Evolutionary conservation across 35 echinoderm and acorn worm species (phyloP), one percentile per base, ranked within the genome.

Genomic region (Ophiothrix spiculata): DNA sequence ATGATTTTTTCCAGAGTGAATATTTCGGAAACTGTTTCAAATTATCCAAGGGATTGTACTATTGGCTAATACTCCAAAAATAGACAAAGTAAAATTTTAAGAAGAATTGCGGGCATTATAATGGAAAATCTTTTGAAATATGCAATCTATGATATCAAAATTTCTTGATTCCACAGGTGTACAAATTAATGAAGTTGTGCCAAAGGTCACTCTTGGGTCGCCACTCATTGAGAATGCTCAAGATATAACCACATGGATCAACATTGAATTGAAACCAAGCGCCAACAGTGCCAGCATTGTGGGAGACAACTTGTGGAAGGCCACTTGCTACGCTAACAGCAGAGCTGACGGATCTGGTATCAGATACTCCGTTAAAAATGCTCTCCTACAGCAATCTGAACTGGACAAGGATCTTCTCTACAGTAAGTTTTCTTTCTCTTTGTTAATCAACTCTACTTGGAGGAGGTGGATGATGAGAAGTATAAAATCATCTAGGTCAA

Each of bases 291-390:
- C 90, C 4, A 39, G 64, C 13, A 83, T 92, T 79, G 34, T 29
- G 0, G 90, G 90, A 17, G 36, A 56, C 33, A 74, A 92, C 74
- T 41, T 92, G 37, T 92, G 86, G 77, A 36, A 77, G 12, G 90
- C 82, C 0, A 79, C 37, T 8, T 69, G 87, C 56, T 92, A 83
- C 63, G 84, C 81, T 8, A 88, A 28, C 46, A 31, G 75, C 45
- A 41, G 80, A 21, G 32, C 32, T 37, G 77, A 80, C 31, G 86
- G 86, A 14, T 64, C 86, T 29, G 86, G 86, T 36, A 80, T 76
- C 12, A 78, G 76, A 36, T 84, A 84, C 39, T 39, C 21, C 33
- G 35, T 41, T 19, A 13, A 69, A 28, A 69, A 69, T 69, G 60
- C 60, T n/a, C 17, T 69, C 60, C 25, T 69, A 28, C 60, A 69